These are phyloP conservation scores for Sebastes hopkinsi DNA, from an alignment of 2,797 vertebrate genomes.

Conservation along the genomic window DNA sequence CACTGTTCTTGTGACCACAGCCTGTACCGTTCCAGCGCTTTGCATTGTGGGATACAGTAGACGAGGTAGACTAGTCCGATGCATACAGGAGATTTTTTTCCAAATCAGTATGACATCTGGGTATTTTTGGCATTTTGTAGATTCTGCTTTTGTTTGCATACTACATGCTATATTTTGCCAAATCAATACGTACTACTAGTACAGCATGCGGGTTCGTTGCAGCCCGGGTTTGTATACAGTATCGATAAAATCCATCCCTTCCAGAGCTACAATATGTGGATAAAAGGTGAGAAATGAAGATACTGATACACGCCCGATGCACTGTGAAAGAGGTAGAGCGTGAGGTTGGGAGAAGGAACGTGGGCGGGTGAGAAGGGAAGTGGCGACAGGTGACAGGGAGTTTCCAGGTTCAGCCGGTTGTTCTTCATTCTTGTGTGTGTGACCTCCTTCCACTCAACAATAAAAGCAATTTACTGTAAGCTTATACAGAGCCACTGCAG, in stretches of 20 bases:
- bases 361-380: background rate
- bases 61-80: too few relatives aligned
- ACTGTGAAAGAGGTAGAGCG: background rate
- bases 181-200: too few relatives aligned
- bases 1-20: too few relatives aligned
- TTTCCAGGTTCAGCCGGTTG: constrained; percentile 33
- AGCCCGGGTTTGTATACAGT: background rate
- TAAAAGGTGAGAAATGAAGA: background rate
- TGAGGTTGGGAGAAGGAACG: background rate
- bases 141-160: too few relatives aligned
- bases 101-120: too few relatives aligned
- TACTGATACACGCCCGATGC: background rate
- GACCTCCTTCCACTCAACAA: constrained; percentile 32
- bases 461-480: constrained; percentile 28
- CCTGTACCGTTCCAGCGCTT: too few relatives aligned
- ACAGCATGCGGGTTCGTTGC: rapidly evolving
- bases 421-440: constrained; percentile 46
- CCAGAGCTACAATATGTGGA: background rate
- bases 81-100: too few relatives aligned
- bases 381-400: background rate
- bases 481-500: constrained; percentile 1
- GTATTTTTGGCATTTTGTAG: too few relatives aligned
- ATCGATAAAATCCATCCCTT: background rate
- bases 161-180: too few relatives aligned
- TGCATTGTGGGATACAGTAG: too few relatives aligned